Conservation (phyloP, 2,113 vertebrate species). For the Sciurus niger region DNA sequence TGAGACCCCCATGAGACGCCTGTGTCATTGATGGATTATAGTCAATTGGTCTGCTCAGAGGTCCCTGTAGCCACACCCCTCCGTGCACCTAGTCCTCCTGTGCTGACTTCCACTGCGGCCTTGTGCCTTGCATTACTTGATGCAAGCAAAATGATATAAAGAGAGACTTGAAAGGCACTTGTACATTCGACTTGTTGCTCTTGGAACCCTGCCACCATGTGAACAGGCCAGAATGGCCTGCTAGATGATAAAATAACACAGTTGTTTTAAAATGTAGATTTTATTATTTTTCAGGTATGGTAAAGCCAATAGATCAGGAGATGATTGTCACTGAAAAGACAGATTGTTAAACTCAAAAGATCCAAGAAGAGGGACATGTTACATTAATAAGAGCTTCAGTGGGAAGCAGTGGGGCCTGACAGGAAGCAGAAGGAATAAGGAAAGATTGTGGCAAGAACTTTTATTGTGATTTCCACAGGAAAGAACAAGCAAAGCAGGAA, state of each 20-base stretch:
- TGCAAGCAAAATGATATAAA: neutral
- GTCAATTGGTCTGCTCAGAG: neutral
- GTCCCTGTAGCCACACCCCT: neutral
- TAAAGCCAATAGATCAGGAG: neutral
- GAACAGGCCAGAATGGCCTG: neutral
- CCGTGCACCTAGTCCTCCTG: neutral
- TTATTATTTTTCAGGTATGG: conserved; percentile 30
- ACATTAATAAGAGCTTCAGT: rapidly evolving
- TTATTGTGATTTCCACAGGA: neutral
- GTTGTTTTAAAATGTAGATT: neutral
- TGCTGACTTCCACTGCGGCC: neutral
- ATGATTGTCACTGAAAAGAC: neutral
- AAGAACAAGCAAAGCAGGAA: neutral
- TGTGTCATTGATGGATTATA: neutral
- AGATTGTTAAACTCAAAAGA: neutral
- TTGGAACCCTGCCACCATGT: neutral
- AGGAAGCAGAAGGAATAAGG: neutral
- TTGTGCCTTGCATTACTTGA: neutral
- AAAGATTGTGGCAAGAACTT: neutral
- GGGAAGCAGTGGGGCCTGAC: neutral
- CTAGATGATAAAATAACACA: neutral
- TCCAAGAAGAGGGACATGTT: neutral
- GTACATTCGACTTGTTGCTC: neutral
- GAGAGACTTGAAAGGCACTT: neutral
- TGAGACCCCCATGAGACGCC: neutral